Evolutionary conservation across 2,797 vertebrate genomes (phyloP).

Genomic region (Lemur catta): DNA sequence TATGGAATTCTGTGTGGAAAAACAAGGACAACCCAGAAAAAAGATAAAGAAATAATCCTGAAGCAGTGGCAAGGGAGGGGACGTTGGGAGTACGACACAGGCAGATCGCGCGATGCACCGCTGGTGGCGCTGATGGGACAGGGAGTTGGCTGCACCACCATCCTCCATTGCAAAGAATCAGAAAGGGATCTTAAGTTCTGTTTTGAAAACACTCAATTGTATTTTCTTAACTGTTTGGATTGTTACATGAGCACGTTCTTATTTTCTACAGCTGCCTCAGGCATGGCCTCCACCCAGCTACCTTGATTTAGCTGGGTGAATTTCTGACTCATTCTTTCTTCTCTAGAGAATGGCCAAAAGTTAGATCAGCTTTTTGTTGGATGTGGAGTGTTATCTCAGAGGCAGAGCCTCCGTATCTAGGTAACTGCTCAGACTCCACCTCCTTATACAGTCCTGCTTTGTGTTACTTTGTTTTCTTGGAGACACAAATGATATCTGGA

Average conservation of each 20-base stretch:
- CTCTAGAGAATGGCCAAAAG: background rate
- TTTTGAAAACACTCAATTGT: background rate
- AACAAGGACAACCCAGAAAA: background rate
- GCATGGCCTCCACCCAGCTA: background rate
- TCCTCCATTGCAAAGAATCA: background rate
- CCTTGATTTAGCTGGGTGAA: background rate
- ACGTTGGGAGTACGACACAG: fast-evolving
- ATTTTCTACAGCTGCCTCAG: background rate
- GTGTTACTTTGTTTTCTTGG: background rate
- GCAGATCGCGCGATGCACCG: fast-evolving
- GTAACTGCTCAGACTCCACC: background rate
- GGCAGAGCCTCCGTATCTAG: background rate
- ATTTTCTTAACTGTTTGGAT: background rate
- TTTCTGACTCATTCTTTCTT: background rate
- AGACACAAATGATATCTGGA: background rate
- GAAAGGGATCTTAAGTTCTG: background rate
- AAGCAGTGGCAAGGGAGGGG: fast-evolving
- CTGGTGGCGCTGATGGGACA: fast-evolving
- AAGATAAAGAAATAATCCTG: background rate
- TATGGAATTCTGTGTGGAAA: background rate
- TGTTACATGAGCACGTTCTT: background rate
- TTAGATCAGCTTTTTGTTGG: background rate
- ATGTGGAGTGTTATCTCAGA: background rate
- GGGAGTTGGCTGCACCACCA: fast-evolving
- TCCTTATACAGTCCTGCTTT: background rate